These are phyloP conservation scores for Motacilla tschutschensis DNA, from an alignment of 2,113 vertebrate species.

Conservation along the genomic window DNA sequence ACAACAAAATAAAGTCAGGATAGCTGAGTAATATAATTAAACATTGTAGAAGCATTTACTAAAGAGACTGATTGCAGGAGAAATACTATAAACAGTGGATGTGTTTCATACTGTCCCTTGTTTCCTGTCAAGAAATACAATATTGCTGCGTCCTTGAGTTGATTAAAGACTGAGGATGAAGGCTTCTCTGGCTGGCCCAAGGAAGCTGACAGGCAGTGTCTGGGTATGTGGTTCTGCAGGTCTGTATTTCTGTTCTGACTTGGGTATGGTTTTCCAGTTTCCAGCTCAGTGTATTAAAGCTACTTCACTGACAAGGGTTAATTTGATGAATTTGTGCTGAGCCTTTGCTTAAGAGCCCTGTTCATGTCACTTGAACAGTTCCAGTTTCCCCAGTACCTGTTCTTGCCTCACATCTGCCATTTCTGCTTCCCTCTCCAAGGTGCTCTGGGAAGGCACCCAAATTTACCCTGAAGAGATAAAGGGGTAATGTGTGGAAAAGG, in stretches of 20 bases:
- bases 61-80: neutral
- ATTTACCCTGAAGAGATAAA: neutral
- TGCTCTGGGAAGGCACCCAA: neutral
- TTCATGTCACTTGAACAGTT: rapidly evolving
- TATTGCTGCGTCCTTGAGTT: neutral
- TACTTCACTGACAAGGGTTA: neutral
- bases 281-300: neutral
- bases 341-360: neutral
- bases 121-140: neutral
- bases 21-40: neutral
- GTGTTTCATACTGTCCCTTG: neutral
- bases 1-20: neutral
- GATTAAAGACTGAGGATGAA: neutral
- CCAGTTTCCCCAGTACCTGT: neutral
- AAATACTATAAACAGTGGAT: neutral
- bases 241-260: neutral
- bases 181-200: neutral
- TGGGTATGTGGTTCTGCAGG: neutral
- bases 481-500: rapidly evolving
- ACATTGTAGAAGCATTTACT: neutral
- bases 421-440: rapidly evolving
- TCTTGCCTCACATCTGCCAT: neutral
- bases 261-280: neutral
- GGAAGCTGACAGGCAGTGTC: neutral
- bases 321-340: neutral